Conservation (phyloP, 2,113 vertebrate species). For the Nothoprocta perdicaria region DNA sequence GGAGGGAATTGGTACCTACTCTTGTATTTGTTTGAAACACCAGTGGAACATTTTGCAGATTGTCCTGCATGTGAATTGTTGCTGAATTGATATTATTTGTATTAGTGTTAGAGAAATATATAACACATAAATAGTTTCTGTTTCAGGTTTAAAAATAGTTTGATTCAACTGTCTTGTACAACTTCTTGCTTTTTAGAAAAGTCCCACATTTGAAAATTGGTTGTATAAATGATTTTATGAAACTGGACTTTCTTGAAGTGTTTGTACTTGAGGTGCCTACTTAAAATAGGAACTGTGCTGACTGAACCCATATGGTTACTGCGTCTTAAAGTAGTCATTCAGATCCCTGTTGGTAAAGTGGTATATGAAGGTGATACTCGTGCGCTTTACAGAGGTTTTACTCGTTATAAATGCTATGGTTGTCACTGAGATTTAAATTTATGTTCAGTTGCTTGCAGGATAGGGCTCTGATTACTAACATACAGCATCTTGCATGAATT, state of each 20-base stretch:
- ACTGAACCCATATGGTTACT: background rate
- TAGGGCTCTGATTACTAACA: background rate
- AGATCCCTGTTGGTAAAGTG: rapidly evolving
- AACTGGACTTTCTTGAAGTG: background rate
- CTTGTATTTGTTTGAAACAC: background rate
- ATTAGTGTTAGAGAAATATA: background rate
- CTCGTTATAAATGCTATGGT: background rate
- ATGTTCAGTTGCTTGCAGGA: background rate
- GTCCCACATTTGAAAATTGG: background rate
- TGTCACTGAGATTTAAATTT: background rate
- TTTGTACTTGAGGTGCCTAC: background rate
- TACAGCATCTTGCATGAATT: background rate
- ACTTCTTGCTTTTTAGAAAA: background rate
- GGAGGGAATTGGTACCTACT: background rate
- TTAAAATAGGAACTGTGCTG: background rate
- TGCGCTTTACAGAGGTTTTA: background rate
- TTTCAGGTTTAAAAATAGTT: background rate
- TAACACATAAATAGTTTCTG: background rate
- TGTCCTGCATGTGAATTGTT: background rate
- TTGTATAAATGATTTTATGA: background rate
- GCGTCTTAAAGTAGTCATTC: background rate
- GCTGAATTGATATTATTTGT: background rate
- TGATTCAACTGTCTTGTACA: background rate
- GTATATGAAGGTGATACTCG: background rate
- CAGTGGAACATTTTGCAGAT: background rate